Base-by-base conservation (phyloP, 2,888 invertebrate species). In the Philereme vetulata region DNA sequence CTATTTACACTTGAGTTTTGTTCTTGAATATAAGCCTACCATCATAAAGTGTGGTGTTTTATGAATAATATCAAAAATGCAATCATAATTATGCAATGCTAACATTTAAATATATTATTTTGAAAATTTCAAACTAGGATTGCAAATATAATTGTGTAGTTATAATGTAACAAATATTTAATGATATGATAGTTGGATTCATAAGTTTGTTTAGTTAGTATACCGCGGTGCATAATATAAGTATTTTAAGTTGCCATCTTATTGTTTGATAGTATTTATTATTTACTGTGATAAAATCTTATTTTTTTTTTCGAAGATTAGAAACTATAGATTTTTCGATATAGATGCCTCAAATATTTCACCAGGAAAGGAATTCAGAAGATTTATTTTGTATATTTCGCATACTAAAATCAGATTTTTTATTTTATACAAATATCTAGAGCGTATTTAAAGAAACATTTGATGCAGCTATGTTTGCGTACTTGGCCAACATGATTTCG, bases 261-360 rank as follows among this genome's bases (percentile, higher is more conserved):
- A 72, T 76, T 66, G 68, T 86, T 84, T 82, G 79, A 83, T 87
- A 84, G 87, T 90, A 86, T 87, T 88, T 87, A 87, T 90, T 87
- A 72, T 87, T 88, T 90, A 88, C 91, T 90, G 90, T 91, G 91
- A 91, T 91, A 91, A 84, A 81, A 73, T 75, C 82, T 79, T 75
- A 42, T 21, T 21, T 64, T 71, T 78, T 77, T 75, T 71, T 77
- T 74, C 55, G 67, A 72, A 60, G 66, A 71, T 66, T 70, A 69
- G 66, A 72, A 65, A 68, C 66, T 52, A 59, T 57, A 50, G 43
- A 34, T 56, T 40, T 60, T 52, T 62, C 62, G 69, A 58, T 60
- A 55, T 53, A 65, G 66, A 62, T 45, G 67, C 54, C 58, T 65
- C 64, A 56, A 61, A 57, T 56, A 51, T 52, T 59, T 56, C 51